A percentile compares a stretch with the other conserved stretches of the same genome.
phyloP scores from a whole-genome alignment of 1,140 invertebrate species.

The Monomorium pharaonis region DNA sequence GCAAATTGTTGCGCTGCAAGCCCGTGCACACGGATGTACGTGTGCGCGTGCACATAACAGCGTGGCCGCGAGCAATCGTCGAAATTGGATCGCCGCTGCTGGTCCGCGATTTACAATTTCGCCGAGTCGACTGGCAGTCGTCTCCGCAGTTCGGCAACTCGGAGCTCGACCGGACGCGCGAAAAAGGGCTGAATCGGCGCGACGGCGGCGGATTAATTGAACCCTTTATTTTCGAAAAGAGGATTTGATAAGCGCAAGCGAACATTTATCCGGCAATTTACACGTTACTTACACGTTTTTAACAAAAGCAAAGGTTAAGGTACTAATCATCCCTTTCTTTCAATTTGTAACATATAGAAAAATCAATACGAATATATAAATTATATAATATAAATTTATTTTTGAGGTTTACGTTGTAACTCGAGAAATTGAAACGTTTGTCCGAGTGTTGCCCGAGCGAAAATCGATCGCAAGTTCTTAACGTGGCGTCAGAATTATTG shows the following conservation, averaged over 20 bases:
- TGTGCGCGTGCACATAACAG: neutral
- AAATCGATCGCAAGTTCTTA: neutral
- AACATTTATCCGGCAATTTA: neutral
- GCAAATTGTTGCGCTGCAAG: slow-evolving; percentile 16
- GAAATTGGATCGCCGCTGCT: slow-evolving; percentile 42
- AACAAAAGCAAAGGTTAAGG: neutral
- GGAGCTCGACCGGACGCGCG: neutral
- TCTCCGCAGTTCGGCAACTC: slow-evolving; percentile 50
- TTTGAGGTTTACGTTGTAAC: neutral
- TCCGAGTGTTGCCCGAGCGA: neutral
- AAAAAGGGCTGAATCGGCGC: slow-evolving; percentile 42
- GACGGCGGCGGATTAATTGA: slow-evolving; percentile 35
- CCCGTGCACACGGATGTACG: neutral
- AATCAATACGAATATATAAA: neutral
- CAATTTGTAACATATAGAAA: neutral
- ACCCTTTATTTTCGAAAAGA: slow-evolving; percentile 34
- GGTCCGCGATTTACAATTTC: slow-evolving; percentile 42
- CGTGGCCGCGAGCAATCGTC: slow-evolving; percentile 35
- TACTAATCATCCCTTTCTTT: neutral
- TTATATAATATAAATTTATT: neutral
- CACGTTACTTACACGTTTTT: too few relatives aligned
- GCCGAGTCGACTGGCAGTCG: slow-evolving; percentile 34
- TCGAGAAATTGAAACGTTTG: neutral
- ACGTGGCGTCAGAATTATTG: neutral
- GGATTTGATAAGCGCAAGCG: neutral